Percentiles rank a stretch among this genome's conserved stretches.
These are phyloP conservation scores for Austrofundulus limnaeus DNA, from an alignment of 2,113 vertebrate genomes.

Conservation along the genomic window DNA sequence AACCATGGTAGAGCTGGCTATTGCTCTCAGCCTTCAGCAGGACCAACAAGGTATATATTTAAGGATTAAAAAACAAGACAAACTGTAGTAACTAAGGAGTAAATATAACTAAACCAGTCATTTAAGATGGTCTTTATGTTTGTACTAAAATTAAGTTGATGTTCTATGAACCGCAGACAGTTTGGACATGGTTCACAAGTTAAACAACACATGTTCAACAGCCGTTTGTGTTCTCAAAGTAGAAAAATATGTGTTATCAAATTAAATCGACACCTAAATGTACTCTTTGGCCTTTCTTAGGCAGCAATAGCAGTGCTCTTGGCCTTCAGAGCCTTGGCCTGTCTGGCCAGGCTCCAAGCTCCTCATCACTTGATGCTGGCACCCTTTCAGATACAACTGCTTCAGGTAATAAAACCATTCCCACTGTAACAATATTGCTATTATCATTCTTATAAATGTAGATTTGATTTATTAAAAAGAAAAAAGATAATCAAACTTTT, in stretches of 20 bases:
- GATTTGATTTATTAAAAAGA: neutral
- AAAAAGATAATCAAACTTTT: too few species aligned
- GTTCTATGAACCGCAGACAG: neutral
- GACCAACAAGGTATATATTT: constrained; percentile 91
- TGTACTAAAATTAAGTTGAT: neutral
- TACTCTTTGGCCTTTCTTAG: constrained; percentile 72
- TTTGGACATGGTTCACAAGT: neutral
- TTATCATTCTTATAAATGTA: constrained; percentile 13
- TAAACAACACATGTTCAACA: neutral
- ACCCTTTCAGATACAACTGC: constrained; percentile 98
- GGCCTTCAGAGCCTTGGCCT: constrained; percentile 94
- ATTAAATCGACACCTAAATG: neutral
- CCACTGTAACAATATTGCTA: too few species aligned
- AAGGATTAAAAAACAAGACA: neutral
- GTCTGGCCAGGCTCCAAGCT: constrained; percentile 97
- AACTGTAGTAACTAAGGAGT: neutral
- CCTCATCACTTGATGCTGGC: constrained; percentile 95
- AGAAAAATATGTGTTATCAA: neutral
- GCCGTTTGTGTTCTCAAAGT: neutral
- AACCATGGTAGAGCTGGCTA: constrained; percentile 98
- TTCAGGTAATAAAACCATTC: constrained; percentile 87
- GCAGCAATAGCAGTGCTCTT: constrained; percentile 97
- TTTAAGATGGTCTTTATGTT: neutral
- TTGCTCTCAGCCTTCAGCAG: constrained; percentile 96
- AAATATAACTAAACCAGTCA: neutral